Evolutionary conservation across 2,113 vertebrate genomes (phyloP).

Genomic region (Mormyrus lacerda): DNA sequence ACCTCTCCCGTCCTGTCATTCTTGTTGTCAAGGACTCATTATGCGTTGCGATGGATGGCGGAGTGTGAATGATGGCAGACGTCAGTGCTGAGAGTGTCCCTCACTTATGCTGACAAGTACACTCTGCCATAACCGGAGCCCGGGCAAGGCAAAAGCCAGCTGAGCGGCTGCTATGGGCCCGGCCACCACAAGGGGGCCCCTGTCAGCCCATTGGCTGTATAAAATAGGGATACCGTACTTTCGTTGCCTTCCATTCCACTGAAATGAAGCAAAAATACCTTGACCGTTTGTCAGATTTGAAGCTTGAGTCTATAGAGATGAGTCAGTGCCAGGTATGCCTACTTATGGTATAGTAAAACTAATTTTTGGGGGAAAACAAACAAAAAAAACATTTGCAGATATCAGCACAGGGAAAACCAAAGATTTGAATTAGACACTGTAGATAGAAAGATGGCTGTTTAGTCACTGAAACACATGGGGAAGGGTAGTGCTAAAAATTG

Average conservation of each 20-base stretch:
- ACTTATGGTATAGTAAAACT: background rate
- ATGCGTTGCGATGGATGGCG: background rate
- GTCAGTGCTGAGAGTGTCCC: background rate
- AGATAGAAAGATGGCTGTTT: background rate
- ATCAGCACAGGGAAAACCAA: background rate
- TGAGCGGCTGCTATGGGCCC: background rate
- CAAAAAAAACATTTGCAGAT: background rate
- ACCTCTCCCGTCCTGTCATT: background rate
- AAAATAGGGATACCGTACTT: background rate
- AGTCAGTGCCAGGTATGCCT: background rate
- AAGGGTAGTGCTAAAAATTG: background rate
- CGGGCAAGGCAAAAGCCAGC: background rate
- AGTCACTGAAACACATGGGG: background rate
- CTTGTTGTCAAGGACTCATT: background rate
- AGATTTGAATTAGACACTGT: background rate
- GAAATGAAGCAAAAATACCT: background rate
- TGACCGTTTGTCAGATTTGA: background rate
- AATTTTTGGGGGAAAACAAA: background rate
- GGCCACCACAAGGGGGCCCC: background rate
- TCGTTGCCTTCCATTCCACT: background rate
- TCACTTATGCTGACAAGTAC: background rate
- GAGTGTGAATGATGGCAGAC: background rate
- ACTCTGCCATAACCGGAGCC: background rate
- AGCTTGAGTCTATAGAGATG: background rate
- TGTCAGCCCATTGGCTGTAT: background rate